These are phyloP conservation scores for Gryon sp. DNA, from an alignment of 1,140 invertebrate species.

Conservation along the genomic window DNA sequence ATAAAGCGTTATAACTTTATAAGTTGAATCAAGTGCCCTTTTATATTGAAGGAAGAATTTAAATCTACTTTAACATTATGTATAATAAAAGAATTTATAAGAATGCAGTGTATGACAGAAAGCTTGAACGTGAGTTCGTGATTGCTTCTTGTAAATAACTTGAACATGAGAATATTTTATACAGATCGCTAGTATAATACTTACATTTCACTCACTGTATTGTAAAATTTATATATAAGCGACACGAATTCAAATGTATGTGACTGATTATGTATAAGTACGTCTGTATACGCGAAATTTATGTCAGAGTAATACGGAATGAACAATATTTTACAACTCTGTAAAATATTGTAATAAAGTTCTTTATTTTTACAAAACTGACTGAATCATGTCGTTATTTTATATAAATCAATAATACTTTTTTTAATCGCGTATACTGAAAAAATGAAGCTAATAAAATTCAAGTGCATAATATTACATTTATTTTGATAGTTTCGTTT, in stretches of 20 bases:
- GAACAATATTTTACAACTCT: too few relatives aligned
- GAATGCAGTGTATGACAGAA: slow-evolving; percentile 46
- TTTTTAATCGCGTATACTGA: too few relatives aligned
- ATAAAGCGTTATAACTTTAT: slow-evolving; percentile 66
- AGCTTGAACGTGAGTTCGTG: slow-evolving; percentile 58
- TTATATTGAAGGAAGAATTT: slow-evolving; percentile 70
- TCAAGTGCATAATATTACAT: too few relatives aligned
- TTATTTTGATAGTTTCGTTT: too few relatives aligned
- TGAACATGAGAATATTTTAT: slow-evolving; percentile 76
- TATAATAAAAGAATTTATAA: slow-evolving; percentile 58
- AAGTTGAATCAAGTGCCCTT: slow-evolving; percentile 77
- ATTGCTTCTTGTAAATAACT: slow-evolving; percentile 70
- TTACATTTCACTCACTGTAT: slow-evolving; percentile 54
- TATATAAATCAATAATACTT: too few relatives aligned
- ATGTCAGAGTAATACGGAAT: slow-evolving; percentile 69
- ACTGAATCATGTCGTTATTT: too few relatives aligned
- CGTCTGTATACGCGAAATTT: slow-evolving; percentile 30
- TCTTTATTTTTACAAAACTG: too few relatives aligned
- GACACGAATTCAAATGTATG: slow-evolving; percentile 44
- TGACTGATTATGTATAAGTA: slow-evolving; percentile 19
- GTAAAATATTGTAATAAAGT: too few relatives aligned
- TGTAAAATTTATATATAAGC: slow-evolving; percentile 57
- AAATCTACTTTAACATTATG: slow-evolving; percentile 57
- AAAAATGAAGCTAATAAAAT: too few relatives aligned
- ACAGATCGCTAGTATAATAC: slow-evolving; percentile 71